Evolutionary conservation across 2,797 vertebrate species (phyloP), one percentile per base, ranked within the genome.

Genomic region (Psittacula derbiana): DNA sequence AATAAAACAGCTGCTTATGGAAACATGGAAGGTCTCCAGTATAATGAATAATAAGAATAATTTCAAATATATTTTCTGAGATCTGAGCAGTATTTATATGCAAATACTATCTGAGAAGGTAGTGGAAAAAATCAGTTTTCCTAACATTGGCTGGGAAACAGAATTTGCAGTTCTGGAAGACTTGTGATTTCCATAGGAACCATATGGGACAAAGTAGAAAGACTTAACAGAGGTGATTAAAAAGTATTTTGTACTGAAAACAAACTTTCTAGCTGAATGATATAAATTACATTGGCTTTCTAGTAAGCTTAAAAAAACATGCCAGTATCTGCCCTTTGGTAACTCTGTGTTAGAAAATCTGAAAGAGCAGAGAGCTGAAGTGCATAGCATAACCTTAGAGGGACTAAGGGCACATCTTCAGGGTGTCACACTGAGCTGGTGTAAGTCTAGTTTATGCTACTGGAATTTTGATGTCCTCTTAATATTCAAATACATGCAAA

Each of bases 121-220:
- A 87, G 61, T 92, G 86, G 69, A 90, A 94, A 88, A 85, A 86
- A 46, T 3, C 76, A 67, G 27, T 74, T 92, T 97, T 80, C 43
- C 67, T 93, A 55, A 80, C 27, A 28, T 50, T 95, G 93, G 57
- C 71, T 61, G 57, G 57, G 72, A 89, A 94, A 89, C 64, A 92
- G 80, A 85, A 90, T 89, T 89, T 93, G 71, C 49, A 80, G 92
- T 93, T 95, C 93, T 94, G 90, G 83, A 95, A 95, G 86, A 93
- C 49, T 96, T 96, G 50, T 0, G 2, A 82, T 92, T 96, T 95
- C 92, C 93, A 83, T 89, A 95, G 86, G 90, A 95, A 80, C 80
- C 60, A 85, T 41, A 93, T 58, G 94, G 95, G 93, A 65, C 91
- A 80, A 85, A 95, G 86, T 85, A 96, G 60, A 92, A 95, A 95